phyloP scores from a whole-genome alignment of 2,113 vertebrate genomes.

The Microtus richardsoni region DNA sequence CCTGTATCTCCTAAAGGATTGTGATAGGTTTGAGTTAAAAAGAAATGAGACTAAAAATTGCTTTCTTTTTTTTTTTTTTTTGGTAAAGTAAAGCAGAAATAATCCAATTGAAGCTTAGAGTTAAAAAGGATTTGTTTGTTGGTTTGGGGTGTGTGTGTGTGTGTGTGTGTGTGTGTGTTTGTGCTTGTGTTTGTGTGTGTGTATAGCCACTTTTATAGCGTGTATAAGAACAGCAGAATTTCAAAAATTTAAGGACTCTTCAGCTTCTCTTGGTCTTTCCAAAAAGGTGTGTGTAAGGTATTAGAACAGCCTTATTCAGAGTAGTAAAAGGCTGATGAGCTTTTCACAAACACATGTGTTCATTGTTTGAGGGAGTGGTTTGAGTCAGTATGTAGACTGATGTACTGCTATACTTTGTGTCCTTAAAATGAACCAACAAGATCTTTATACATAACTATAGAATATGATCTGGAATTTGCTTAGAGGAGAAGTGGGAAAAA shows the following conservation, averaged over 20 bases:
- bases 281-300: background rate
- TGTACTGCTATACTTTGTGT: background rate
- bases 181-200: background rate
- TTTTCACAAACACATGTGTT: background rate
- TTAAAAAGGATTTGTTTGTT: background rate
- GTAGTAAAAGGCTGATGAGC: background rate
- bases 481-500: background rate
- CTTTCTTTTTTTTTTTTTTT: background rate
- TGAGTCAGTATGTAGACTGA: background rate
- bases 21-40: conserved; percentile 33
- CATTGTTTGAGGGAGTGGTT: background rate
- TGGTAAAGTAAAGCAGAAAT: conserved; percentile 26
- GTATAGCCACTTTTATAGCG: background rate
- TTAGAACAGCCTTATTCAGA: background rate
- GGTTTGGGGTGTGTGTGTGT: background rate
- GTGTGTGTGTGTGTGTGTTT: background rate
- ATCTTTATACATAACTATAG: background rate
- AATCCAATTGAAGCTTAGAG: background rate
- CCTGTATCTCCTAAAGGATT: background rate
- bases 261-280: background rate
- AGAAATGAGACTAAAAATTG: background rate
- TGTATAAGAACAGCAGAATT: background rate
- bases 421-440: background rate
- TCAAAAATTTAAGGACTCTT: background rate
- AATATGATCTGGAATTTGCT: background rate